phyloP scores from a whole-genome alignment of 2,797 vertebrate genomes.

The Peromyscus attwateri region DNA sequence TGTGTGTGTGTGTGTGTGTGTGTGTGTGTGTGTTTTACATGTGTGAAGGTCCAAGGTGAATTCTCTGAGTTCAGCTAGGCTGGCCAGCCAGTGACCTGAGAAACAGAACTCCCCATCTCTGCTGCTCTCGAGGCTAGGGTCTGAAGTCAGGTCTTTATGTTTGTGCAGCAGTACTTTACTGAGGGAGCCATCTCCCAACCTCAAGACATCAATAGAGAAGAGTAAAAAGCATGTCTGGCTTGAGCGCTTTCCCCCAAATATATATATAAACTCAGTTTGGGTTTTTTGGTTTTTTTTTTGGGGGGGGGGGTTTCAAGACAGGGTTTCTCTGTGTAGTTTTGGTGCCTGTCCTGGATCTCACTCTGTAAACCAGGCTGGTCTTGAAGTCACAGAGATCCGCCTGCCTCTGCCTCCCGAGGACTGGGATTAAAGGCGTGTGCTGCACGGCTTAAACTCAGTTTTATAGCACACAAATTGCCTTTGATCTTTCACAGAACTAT shows the following conservation, averaged over 20 bases:
- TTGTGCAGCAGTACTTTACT: not conserved
- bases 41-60: no score
- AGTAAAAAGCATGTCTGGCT: slow-evolving; percentile 3
- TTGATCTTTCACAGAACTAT: slow-evolving; percentile 5
- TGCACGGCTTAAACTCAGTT: not conserved
- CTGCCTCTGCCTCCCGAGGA: no score
- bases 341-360: no score
- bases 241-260: not conserved
- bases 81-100: not conserved
- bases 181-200: not conserved
- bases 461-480: not conserved
- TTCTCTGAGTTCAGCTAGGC: not conserved
- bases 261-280: slow-evolving; percentile 21
- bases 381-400: no score
- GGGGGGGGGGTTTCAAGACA: no score
- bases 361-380: no score
- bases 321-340: no score
- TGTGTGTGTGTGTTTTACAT: not conserved
- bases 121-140: not conserved
- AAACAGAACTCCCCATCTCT: not conserved
- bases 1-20: not conserved
- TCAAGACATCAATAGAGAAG: slow-evolving; percentile 41
- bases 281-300: no score
- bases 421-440: no score
- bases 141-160: not conserved